A percentile compares a stretch with the other conserved stretches of the same genome.
These are phyloP conservation scores for Meiosimyza decipiens DNA, from an alignment of 2,888 invertebrate species.

Conservation along the genomic window DNA sequence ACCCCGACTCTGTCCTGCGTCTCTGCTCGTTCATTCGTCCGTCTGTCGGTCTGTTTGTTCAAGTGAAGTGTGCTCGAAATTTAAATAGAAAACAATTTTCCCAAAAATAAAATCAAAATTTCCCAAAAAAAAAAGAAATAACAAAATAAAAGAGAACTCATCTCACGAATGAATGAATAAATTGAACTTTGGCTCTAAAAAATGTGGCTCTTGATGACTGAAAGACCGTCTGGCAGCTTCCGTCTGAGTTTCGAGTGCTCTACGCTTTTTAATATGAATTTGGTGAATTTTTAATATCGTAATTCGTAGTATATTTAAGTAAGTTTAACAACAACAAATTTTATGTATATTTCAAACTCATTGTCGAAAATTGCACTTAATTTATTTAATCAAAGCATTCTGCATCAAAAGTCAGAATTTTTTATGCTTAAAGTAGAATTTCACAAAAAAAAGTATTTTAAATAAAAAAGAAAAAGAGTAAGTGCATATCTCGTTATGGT, in stretches of 20 bases:
- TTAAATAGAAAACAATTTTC: constrained; percentile 40
- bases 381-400: constrained; percentile 27
- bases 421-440: too few relatives aligned
- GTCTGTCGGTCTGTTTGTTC: constrained; percentile 3
- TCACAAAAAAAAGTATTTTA: too few relatives aligned
- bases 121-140: constrained; percentile 21
- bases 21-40: background rate
- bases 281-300: constrained; percentile 1
- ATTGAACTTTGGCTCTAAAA: constrained; percentile 30
- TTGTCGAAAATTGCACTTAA: constrained; percentile 24
- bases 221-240: constrained; percentile 16
- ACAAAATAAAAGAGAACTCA: constrained; percentile 21
- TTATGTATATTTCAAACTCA: background rate
- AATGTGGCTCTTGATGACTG: background rate
- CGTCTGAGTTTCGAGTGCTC: constrained; percentile 26
- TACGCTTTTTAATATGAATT: constrained; percentile 4
- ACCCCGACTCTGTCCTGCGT: background rate
- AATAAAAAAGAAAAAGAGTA: too few relatives aligned
- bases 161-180: constrained; percentile 17
- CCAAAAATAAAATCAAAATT: constrained; percentile 33
- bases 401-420: background rate
- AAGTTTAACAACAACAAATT: background rate
- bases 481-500: too few relatives aligned
- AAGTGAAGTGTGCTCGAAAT: constrained; percentile 39
- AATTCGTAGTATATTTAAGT: background rate